These are phyloP conservation scores for Microctonus hyperodae DNA, from an alignment of 2,888 invertebrate species.

Conservation along the genomic window DNA sequence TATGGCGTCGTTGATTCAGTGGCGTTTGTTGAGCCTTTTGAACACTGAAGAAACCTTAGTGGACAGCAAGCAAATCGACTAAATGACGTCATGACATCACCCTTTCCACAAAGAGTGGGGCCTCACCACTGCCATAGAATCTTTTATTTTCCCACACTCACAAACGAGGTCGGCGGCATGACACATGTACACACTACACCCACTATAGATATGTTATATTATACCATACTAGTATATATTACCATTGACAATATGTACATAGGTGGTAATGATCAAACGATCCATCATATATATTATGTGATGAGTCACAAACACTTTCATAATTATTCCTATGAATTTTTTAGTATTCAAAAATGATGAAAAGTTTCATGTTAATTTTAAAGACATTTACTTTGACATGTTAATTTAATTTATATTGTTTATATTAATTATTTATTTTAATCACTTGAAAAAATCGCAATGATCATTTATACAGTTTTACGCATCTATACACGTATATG, in stretches of 20 bases:
- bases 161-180: conserved; percentile 4
- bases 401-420: not conserved
- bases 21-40: too few species aligned
- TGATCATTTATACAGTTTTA: conserved; percentile 11
- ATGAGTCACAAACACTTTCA: not conserved
- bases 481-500: too few species aligned
- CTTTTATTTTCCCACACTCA: conserved; percentile 5
- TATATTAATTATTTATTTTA: not conserved
- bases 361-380: too few species aligned
- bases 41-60: conserved; percentile 19
- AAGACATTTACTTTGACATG: not conserved
- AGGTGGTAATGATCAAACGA: not conserved
- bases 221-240: not conserved
- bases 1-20: conserved; percentile 33
- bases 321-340: not conserved
- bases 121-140: too few species aligned
- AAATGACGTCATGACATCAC: conserved; percentile 34
- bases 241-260: not conserved
- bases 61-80: conserved; percentile 27
- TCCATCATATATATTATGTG: not conserved
- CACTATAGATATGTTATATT: not conserved
- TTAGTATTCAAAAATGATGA: not conserved
- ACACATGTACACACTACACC: not conserved
- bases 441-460: conserved; percentile 1
- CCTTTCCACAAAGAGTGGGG: conserved; percentile 33